Conservation (phyloP, 2,888 invertebrate genomes). For the Cryptophagus acutangulus region DNA sequence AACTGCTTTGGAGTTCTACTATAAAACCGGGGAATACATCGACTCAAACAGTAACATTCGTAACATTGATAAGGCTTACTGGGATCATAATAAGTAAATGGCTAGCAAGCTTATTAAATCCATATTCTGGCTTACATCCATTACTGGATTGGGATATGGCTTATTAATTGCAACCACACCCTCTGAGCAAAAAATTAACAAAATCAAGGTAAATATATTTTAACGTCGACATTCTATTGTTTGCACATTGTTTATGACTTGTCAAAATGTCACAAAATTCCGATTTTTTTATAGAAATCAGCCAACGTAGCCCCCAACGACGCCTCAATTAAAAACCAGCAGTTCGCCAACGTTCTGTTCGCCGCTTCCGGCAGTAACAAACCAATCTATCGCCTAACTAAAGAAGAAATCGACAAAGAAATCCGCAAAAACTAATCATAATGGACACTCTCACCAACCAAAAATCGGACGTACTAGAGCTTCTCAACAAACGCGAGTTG, state of each 20-base stretch:
- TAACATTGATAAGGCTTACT: slow-evolving; percentile 54
- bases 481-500: slow-evolving; percentile 58
- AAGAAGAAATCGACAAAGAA: slow-evolving; percentile 50
- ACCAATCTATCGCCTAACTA: slow-evolving; percentile 48
- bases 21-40: slow-evolving; percentile 61
- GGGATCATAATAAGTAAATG: slow-evolving; percentile 53
- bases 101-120: slow-evolving; percentile 44
- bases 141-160: slow-evolving; percentile 58
- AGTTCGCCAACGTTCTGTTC: slow-evolving; percentile 48
- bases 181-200: too few species aligned
- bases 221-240: too few species aligned
- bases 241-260: not conserved
- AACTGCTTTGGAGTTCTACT: slow-evolving; percentile 62
- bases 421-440: slow-evolving; percentile 35
- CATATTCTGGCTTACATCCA: slow-evolving; percentile 56
- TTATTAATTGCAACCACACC: slow-evolving; percentile 46
- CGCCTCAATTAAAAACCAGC: slow-evolving; percentile 36
- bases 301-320: slow-evolving; percentile 10
- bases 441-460: slow-evolving; percentile 35
- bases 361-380: slow-evolving; percentile 48
- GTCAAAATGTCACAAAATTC: slow-evolving; percentile 4
- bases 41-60: slow-evolving; percentile 50
- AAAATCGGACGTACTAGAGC: slow-evolving; percentile 48
- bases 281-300: slow-evolving; percentile 45
- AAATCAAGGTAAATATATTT: too few species aligned